A percentile compares a stretch with the other conserved stretches of the same genome.
phyloP scores from a whole-genome alignment of 2,113 vertebrate species.

The Dascyllus trimaculatus region DNA sequence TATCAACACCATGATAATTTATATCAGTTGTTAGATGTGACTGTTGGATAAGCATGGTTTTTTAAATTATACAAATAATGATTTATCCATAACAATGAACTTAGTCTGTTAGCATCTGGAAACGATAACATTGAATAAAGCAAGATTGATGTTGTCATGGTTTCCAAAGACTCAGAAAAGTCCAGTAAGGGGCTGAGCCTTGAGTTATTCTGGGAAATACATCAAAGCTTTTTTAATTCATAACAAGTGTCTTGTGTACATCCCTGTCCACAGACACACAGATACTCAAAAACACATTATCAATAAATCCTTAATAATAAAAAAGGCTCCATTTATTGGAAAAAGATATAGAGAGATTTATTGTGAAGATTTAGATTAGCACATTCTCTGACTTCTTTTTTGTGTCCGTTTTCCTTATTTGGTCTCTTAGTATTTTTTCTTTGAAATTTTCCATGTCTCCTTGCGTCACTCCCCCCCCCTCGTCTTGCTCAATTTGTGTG shows the following conservation, averaged over 20 bases:
- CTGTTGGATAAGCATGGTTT: neutral
- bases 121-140: slow-evolving; percentile 5
- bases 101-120: slow-evolving; percentile 18
- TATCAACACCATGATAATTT: neutral
- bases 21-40: neutral
- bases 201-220: slow-evolving; percentile 54
- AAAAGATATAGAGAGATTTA: neutral
- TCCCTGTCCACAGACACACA: neutral
- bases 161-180: slow-evolving; percentile 26
- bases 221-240: slow-evolving; percentile 39
- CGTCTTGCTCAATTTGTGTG: neutral
- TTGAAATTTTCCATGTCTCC: neutral
- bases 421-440: neutral
- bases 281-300: neutral
- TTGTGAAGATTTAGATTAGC: neutral
- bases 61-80: neutral
- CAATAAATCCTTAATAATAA: neutral
- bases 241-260: slow-evolving; percentile 10
- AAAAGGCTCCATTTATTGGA: neutral
- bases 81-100: neutral
- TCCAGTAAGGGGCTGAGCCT: slow-evolving; percentile 47
- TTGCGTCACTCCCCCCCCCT: neutral
- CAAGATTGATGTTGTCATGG: slow-evolving; percentile 32
- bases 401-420: no score
- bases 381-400: neutral